Percentiles rank a stretch among this genome's conserved stretches.
Conservation (phyloP, 2,797 vertebrate genomes). For the Pantherophis vulpinus region DNA sequence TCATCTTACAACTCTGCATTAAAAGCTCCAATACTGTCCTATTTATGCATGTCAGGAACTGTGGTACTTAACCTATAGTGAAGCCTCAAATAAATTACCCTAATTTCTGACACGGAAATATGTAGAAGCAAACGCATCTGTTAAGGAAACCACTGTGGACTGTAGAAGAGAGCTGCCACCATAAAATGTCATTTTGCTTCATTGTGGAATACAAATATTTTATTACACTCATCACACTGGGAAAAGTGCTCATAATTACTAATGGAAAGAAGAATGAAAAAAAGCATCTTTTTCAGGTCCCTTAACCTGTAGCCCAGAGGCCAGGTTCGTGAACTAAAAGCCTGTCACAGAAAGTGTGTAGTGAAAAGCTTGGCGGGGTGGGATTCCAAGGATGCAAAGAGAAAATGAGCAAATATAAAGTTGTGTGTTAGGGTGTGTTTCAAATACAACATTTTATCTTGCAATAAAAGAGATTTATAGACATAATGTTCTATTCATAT, state of each 20-base stretch:
- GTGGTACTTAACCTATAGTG: neutral
- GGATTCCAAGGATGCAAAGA: no score
- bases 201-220: neutral
- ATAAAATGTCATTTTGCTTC: conserved; percentile 16
- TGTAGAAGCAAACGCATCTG: neutral
- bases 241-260: conserved; percentile 25
- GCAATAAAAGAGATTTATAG: neutral
- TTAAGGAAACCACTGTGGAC: conserved; percentile 17
- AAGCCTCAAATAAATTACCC: conserved; percentile 36
- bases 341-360: neutral
- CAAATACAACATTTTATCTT: neutral
- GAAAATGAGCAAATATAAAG: neutral
- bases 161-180: conserved; percentile 12
- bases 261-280: conserved; percentile 13
- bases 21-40: conserved; percentile 24
- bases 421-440: neutral
- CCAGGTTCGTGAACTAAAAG: neutral
- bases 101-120: conserved; percentile 23
- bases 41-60: conserved; percentile 13
- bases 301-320: neutral
- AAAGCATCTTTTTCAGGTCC: neutral
- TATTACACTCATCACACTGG: conserved; percentile 9
- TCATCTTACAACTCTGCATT: conserved; percentile 10
- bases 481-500: neutral
- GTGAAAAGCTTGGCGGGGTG: neutral